Evolutionary conservation across 2,113 vertebrate species (phyloP).

Genomic region (Leucoraja erinaceus): DNA sequence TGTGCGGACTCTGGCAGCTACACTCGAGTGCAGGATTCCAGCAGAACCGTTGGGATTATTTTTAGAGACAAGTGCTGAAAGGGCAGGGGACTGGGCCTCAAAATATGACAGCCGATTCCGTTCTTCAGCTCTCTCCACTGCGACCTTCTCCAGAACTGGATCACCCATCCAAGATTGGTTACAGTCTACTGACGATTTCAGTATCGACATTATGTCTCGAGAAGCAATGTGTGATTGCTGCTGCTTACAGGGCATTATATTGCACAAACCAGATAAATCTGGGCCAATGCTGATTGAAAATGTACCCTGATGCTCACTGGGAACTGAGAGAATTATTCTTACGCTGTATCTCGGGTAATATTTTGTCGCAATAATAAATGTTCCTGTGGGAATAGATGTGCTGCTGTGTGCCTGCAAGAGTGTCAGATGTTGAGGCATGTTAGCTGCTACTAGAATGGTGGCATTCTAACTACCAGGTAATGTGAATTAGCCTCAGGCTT

Average conservation of each 20-base stretch:
- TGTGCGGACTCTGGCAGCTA: conserved; percentile 32
- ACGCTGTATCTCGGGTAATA: neutral
- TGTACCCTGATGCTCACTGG: conserved; percentile 3
- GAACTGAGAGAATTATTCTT: neutral
- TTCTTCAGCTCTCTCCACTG: conserved; percentile 32
- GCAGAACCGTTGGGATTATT: conserved; percentile 36
- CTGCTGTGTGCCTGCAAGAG: neutral
- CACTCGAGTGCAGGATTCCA: conserved; percentile 38
- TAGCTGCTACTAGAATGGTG: neutral
- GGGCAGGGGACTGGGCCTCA: conserved; percentile 13
- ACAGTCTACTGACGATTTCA: conserved; percentile 12
- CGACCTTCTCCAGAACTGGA: neutral
- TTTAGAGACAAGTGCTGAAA: conserved; percentile 35
- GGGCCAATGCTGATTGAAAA: neutral
- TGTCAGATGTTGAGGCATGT: neutral
- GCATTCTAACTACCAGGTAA: neutral
- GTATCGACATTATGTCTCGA: neutral
- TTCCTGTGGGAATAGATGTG: neutral
- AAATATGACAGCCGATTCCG: conserved; percentile 33
- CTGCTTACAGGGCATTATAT: neutral
- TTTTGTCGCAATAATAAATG: neutral
- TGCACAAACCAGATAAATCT: conserved; percentile 13
- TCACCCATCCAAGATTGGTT: neutral
- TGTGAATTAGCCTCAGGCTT: too few species aligned
- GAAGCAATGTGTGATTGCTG: neutral